phyloP scores from a whole-genome alignment of 2,113 vertebrate species.

The Archocentrus centrarchus region DNA sequence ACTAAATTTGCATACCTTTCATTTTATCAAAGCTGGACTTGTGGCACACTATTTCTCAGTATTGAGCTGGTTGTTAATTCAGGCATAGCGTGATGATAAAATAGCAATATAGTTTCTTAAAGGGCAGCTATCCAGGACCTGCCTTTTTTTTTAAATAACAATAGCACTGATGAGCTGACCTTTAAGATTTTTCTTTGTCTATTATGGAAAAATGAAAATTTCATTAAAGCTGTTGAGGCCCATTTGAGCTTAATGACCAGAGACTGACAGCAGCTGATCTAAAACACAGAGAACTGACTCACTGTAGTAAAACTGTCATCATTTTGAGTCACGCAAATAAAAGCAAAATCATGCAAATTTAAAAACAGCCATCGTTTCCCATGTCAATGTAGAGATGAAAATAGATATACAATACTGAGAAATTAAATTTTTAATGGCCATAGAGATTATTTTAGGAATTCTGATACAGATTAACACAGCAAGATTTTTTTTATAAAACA shows the following conservation, averaged over 20 bases:
- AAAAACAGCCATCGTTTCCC: background rate
- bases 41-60: background rate
- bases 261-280: conserved; percentile 11
- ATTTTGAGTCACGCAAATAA: background rate
- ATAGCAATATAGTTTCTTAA: conserved; percentile 24
- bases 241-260: conserved; percentile 49
- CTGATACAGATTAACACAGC: background rate
- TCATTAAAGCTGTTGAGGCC: conserved; percentile 46
- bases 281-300: background rate
- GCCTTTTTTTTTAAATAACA: background rate
- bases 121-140: conserved; percentile 19
- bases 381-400: background rate
- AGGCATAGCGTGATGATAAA: conserved; percentile 4
- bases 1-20: background rate
- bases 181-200: conserved; percentile 36
- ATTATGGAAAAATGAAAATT: conserved; percentile 57
- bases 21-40: background rate
- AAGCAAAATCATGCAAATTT: background rate
- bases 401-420: background rate
- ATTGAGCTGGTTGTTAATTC: conserved; percentile 31
- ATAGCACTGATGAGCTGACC: conserved; percentile 45
- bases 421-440: background rate
- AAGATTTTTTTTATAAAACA: background rate
- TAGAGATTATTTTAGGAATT: background rate
- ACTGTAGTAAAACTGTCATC: background rate